Evolutionary conservation across 2,888 invertebrate genomes (phyloP).

Genomic region (Clivina fossor): DNA sequence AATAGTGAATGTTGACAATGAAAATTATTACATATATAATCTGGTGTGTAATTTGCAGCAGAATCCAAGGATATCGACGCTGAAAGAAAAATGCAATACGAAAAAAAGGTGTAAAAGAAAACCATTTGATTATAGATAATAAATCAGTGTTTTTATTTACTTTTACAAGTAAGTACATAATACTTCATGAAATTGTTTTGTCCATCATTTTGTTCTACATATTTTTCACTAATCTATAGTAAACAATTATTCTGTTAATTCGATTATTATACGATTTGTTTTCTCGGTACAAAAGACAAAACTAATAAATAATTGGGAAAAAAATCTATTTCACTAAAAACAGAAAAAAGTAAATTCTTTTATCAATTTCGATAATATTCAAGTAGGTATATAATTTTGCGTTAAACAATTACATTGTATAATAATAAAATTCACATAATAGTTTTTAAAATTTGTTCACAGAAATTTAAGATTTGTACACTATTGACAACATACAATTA

Average conservation of each 20-base stretch:
- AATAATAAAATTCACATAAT: constrained; percentile 16
- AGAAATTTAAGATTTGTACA: constrained; percentile 23
- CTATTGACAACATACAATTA: constrained; percentile 27
- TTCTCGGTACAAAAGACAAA: no score
- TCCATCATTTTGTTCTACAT: constrained; percentile 10
- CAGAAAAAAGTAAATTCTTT: background rate
- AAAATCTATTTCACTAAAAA: background rate
- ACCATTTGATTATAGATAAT: constrained; percentile 18
- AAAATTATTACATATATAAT: no score
- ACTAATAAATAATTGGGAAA: background rate
- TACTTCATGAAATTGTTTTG: constrained; percentile 19
- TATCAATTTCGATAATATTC: constrained; percentile 1
- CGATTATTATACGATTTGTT: constrained; percentile 14
- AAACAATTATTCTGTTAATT: background rate
- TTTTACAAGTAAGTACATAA: constrained; percentile 32
- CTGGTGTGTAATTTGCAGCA: no score
- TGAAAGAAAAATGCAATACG: no score
- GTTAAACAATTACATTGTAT: constrained; percentile 10
- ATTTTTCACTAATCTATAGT: constrained; percentile 3
- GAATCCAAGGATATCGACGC: no score
- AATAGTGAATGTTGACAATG: no score
- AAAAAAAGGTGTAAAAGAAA: constrained; percentile 1
- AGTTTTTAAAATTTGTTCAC: constrained; percentile 21
- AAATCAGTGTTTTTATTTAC: constrained; percentile 24
- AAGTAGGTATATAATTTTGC: background rate